Evolutionary conservation across 2,888 invertebrate genomes (phyloP).

Genomic region (Drepanosiphum platanoidis): DNA sequence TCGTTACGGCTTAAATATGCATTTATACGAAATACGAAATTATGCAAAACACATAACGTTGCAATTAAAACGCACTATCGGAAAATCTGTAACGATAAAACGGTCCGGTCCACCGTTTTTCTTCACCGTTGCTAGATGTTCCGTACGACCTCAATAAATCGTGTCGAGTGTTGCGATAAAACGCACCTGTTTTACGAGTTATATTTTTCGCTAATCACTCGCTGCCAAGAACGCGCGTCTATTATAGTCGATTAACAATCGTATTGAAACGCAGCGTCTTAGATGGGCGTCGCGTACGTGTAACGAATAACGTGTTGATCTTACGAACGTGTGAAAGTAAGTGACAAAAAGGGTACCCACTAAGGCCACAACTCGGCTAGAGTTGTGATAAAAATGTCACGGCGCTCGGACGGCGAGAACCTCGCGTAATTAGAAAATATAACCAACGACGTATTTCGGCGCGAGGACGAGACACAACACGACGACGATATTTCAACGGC

Average conservation of each 20-base stretch:
- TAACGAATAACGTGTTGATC: too few species aligned
- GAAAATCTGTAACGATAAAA: background rate
- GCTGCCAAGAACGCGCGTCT: background rate
- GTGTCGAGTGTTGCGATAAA: background rate
- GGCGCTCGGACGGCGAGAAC: too few species aligned
- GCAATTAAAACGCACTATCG: conserved; percentile 2
- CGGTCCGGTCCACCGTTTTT: background rate
- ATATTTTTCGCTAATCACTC: background rate
- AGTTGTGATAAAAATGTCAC: too few species aligned
- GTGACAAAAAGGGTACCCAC: too few species aligned
- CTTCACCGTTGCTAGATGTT: background rate
- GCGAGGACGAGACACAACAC: too few species aligned
- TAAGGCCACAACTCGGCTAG: too few species aligned
- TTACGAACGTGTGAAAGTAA: too few species aligned
- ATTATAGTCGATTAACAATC: background rate
- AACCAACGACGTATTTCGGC: too few species aligned
- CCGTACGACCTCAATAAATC: conserved; percentile 1
- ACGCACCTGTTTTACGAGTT: background rate
- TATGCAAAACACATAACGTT: background rate
- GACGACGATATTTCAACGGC: too few species aligned
- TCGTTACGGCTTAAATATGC: background rate
- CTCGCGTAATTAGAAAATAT: too few species aligned
- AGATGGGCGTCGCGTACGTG: too few species aligned
- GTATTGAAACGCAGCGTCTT: too few species aligned
- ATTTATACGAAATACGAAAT: background rate